Percentiles rank a stretch among this genome's conserved stretches.
phyloP scores from a whole-genome alignment of 2,113 vertebrate genomes.

The Cygnus buccinator region DNA sequence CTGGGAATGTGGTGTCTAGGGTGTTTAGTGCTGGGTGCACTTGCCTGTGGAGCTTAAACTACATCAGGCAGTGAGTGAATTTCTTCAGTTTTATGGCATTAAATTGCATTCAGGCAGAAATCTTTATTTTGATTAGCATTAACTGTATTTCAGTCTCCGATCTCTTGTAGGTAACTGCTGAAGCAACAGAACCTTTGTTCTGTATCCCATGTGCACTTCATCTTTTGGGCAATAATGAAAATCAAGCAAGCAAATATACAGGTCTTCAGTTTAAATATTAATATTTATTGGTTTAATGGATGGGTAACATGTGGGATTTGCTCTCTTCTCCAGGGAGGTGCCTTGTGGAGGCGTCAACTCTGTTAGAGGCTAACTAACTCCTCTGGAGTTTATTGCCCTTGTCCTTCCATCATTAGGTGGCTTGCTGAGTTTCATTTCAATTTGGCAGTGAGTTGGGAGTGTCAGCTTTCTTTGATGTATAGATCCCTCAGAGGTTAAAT shows the following conservation, averaged over 20 bases:
- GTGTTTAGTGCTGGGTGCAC: background rate
- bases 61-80: background rate
- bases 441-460: background rate
- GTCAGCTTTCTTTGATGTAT: conserved; percentile 19
- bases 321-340: background rate
- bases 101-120: background rate
- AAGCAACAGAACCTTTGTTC: background rate
- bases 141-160: background rate
- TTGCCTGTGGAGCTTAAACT: background rate
- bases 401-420: background rate
- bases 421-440: conserved; percentile 49
- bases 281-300: background rate
- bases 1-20: background rate
- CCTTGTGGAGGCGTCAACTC: background rate
- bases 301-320: background rate
- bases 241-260: background rate
- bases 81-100: background rate
- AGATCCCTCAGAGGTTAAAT: conserved; percentile 27
- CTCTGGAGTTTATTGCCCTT: conserved; percentile 18
- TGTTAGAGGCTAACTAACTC: background rate
- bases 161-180: background rate
- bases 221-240: background rate
- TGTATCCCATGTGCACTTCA: background rate
- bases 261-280: background rate
- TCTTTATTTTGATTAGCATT: background rate